Evolutionary conservation across 2,888 invertebrate genomes (phyloP), one percentile per base, ranked within the genome.

Genomic region (Eucera pruinosa): DNA sequence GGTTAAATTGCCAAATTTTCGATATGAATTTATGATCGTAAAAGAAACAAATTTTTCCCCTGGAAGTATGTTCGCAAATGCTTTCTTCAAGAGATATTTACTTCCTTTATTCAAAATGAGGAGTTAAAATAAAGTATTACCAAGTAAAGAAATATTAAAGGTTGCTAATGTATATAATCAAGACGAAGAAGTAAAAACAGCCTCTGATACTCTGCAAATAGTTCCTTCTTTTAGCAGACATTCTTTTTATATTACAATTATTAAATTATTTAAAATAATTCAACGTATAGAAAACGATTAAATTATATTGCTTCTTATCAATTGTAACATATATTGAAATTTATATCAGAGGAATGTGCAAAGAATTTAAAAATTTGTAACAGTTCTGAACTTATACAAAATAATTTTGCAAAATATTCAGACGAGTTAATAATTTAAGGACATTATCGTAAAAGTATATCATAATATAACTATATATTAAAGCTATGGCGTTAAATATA

Each of bases 341-440:
- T n/a, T n/a, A n/a, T n/a, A n/a, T n/a, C n/a, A n/a, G n/a, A n/a
- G 30, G 3, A 20, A 23, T 33, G 13, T 36, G 4, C 20, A 36
- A 54, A 18, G 15, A n/a, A 55, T 23, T n/a, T 15, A 13, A 1
- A 57, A 57, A 23, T 4, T n/a, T n/a, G n/a, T n/a, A n/a, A n/a
- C n/a, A n/a, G n/a, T 23, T n/a, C 9, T 43, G n/a, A 52, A 30
- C 15, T 30, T 15, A 55, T 15, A 11, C 4, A 20, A 55, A 39
- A 39, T 15, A n/a, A 4, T 39, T 36, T 55, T 39, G 13, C 45
- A 30, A 27, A 45, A 60, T 23, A 13, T 30, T 58, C 5, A 43
- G 18, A 18, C 2, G 47, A 33, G 36, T 3, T 23, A 15, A 4
- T 33, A 65, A n/a, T 55, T 55, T 55, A 55, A 43, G 55, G 30